Conservation (phyloP, 1,140 invertebrate species). For the Anoplolepis gracilipes region DNA sequence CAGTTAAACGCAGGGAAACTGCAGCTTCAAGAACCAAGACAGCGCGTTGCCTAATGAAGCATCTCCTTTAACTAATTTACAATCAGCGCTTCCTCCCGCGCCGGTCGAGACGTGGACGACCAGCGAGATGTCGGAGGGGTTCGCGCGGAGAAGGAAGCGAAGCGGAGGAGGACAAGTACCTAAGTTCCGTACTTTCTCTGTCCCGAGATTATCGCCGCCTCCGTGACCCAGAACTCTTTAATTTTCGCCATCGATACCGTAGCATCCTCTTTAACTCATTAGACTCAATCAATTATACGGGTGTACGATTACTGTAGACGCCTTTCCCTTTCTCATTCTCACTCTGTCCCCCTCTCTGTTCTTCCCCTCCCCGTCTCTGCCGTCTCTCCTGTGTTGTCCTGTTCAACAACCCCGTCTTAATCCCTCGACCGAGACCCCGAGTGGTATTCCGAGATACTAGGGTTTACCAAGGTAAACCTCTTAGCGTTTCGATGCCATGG, state of each 20-base stretch:
- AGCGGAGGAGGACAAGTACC: constrained; percentile 64
- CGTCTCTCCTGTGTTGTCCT: constrained; percentile 58
- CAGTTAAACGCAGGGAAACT: constrained; percentile 27
- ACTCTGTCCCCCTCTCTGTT: background rate
- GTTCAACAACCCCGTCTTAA: constrained; percentile 69
- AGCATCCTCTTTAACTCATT: constrained; percentile 85
- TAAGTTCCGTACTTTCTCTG: constrained; percentile 80
- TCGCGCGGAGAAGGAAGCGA: background rate
- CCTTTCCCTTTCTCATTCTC: constrained; percentile 68
- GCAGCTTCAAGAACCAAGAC: constrained; percentile 46
- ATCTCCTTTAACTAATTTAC: constrained; percentile 86
- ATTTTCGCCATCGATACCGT: constrained; percentile 79
- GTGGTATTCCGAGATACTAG: constrained; percentile 71
- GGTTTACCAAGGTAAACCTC: constrained; percentile 73
- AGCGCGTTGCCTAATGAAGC: constrained; percentile 81
- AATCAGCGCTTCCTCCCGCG: constrained; percentile 80
- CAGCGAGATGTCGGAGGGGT: constrained; percentile 61
- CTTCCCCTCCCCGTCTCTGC: constrained; percentile 15
- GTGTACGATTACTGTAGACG: constrained; percentile 73
- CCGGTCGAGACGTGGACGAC: constrained; percentile 51
- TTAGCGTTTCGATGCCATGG: constrained; percentile 57
- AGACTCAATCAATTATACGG: constrained; percentile 83
- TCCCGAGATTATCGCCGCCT: constrained; percentile 65
- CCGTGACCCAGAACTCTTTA: constrained; percentile 84
- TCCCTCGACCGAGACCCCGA: constrained; percentile 67